phyloP scores from a whole-genome alignment of 1,140 invertebrate species.

The Branchinecta lindahli region DNA sequence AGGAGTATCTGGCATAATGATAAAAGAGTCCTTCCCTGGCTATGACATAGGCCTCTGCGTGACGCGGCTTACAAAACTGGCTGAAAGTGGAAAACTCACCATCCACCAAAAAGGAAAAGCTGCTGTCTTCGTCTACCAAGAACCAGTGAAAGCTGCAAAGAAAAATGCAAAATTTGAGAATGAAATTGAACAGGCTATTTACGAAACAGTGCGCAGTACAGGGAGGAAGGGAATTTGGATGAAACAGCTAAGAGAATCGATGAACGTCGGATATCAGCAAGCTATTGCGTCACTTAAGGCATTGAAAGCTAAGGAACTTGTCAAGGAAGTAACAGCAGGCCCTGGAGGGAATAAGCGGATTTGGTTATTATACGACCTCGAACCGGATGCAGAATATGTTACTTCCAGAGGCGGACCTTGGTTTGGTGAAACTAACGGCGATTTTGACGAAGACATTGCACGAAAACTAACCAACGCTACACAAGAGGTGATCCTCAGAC shows the following conservation, averaged over 20 bases:
- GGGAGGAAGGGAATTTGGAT: not conserved
- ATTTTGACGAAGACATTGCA: not conserved
- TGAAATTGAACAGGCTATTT: conserved; percentile 3
- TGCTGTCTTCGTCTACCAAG: not conserved
- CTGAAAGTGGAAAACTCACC: not conserved
- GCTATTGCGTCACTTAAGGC: not conserved
- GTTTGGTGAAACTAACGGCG: not conserved
- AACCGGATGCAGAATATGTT: not conserved
- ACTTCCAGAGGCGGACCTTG: not conserved
- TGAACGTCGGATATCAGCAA: not conserved
- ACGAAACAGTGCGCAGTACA: not conserved
- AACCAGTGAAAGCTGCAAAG: not conserved
- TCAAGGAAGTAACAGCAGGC: not conserved
- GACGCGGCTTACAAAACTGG: not conserved
- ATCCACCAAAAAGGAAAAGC: not conserved
- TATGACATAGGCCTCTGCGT: not conserved
- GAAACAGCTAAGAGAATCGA: not conserved
- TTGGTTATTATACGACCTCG: not conserved
- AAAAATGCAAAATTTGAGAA: not conserved
- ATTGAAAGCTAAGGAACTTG: not conserved
- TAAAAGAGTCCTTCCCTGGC: not conserved
- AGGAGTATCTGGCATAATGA: not conserved
- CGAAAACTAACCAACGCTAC: not conserved
- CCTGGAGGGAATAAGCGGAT: not conserved
- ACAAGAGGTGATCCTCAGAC: not conserved